Conservation (phyloP, 2,797 vertebrate genomes). For the Chelon auratus region DNA sequence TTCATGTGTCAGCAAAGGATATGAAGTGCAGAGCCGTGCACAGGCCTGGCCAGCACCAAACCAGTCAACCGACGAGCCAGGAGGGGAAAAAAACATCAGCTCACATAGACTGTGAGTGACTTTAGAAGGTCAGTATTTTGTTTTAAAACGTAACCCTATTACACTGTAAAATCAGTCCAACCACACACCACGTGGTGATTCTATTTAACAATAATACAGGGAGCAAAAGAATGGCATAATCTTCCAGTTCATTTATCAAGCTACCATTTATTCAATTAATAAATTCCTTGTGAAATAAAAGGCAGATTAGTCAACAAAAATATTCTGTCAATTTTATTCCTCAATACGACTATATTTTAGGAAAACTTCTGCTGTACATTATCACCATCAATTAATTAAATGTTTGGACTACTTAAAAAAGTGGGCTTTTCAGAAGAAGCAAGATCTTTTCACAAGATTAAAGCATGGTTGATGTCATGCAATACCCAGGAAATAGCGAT, state of each 20-base stretch:
- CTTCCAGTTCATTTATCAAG: too few relatives aligned
- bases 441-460: too few relatives aligned
- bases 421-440: background rate
- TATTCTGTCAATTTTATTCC: background rate
- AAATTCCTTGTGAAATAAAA: background rate
- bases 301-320: background rate
- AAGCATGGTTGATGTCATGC: too few relatives aligned
- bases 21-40: slow-evolving; percentile 29
- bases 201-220: background rate
- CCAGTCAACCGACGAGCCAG: slow-evolving; percentile 16
- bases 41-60: slow-evolving; percentile 26
- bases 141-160: background rate
- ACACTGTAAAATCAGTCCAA: background rate
- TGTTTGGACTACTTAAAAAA: background rate
- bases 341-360: background rate
- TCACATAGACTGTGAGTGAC: background rate
- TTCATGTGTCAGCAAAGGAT: slow-evolving; percentile 66
- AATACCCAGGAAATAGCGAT: too few relatives aligned
- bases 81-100: background rate
- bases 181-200: background rate
- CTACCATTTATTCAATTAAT: too few relatives aligned
- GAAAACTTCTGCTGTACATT: background rate
- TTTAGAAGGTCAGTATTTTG: background rate
- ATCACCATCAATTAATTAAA: background rate
- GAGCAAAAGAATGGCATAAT: background rate